Evolutionary conservation across 2,113 vertebrate genomes (phyloP).

Genomic region (Cynocephalus volans): DNA sequence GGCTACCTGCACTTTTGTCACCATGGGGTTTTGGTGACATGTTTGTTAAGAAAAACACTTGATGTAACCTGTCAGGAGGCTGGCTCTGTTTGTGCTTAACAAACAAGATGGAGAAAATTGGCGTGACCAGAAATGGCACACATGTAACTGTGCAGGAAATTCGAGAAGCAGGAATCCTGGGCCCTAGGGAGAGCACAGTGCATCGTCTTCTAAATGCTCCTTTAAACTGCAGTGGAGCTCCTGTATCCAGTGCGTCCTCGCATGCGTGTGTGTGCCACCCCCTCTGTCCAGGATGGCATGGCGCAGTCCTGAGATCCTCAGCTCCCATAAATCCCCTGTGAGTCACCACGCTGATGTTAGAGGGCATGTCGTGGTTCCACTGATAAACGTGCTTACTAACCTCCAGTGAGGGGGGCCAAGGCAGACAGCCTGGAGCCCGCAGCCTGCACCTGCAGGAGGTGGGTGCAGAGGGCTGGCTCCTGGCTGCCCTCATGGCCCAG

Average conservation of each 20-base stretch:
- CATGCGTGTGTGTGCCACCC: no score
- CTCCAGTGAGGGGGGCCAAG: not conserved
- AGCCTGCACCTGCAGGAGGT: no score
- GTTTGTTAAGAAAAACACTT: not conserved
- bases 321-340: not conserved
- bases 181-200: not conserved
- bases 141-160: not conserved
- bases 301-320: not conserved
- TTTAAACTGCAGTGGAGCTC: no score
- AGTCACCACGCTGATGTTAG: not conserved
- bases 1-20: rapidly evolving
- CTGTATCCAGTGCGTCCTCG: no score
- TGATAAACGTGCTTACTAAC: not conserved
- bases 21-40: no score
- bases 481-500: not conserved
- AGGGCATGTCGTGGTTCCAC: not conserved
- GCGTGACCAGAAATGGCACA: not conserved
- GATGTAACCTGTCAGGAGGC: not conserved
- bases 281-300: not conserved
- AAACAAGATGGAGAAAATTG: not conserved
- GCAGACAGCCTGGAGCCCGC: not conserved
- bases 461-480: no score
- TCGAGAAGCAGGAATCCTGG: not conserved
- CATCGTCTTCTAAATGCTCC: not conserved
- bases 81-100: not conserved